Evolutionary conservation across 2,113 vertebrate species (phyloP).

Genomic region (Nesogale talazaci): DNA sequence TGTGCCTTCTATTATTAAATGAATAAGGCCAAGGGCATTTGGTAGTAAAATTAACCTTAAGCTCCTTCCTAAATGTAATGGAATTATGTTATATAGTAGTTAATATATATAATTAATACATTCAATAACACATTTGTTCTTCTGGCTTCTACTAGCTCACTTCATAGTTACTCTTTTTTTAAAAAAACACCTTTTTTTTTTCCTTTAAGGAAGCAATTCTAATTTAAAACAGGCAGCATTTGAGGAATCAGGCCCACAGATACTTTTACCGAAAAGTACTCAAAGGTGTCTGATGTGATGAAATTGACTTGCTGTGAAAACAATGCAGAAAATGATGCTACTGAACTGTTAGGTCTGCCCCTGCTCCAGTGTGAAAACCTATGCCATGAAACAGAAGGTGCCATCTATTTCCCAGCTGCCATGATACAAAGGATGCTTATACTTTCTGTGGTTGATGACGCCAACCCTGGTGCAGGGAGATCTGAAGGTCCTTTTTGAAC

Average conservation of each 20-base stretch:
- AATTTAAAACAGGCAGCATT: not conserved
- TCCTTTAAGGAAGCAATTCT: not conserved
- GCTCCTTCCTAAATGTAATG: constrained; percentile 56
- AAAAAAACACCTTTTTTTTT: not conserved
- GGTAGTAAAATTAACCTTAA: constrained; percentile 64
- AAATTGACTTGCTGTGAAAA: not conserved
- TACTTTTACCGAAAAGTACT: not conserved
- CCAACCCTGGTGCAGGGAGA: not conserved
- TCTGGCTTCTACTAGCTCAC: constrained; percentile 28
- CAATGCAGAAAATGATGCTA: not conserved
- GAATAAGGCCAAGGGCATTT: constrained; percentile 35
- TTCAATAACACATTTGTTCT: constrained; percentile 21
- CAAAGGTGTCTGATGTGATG: not conserved
- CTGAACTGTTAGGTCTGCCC: constrained; percentile 11
- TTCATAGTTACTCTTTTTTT: constrained; percentile 14
- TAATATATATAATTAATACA: constrained; percentile 52
- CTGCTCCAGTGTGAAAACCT: not conserved
- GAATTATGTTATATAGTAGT: constrained; percentile 39
- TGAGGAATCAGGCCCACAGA: not conserved
- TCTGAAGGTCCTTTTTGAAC: not conserved
- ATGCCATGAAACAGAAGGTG: not conserved
- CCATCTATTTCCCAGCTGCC: constrained; percentile 34
- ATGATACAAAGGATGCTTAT: not conserved
- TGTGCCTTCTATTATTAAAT: constrained; percentile 35
- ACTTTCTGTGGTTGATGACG: not conserved